Evolutionary conservation across 2,113 vertebrate species (phyloP).

Genomic region (Crotalus horridus): DNA sequence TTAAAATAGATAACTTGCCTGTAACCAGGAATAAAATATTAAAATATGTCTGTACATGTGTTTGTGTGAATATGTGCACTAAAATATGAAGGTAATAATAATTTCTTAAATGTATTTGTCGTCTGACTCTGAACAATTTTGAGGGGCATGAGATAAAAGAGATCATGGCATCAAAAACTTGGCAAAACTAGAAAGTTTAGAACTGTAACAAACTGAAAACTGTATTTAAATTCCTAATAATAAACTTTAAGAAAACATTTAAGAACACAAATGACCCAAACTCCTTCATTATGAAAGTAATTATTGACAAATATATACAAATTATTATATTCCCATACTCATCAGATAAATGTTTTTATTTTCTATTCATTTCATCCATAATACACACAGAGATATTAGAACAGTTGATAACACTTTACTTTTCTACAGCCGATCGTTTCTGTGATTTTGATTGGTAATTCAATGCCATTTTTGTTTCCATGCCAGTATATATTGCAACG

Average conservation of each 20-base stretch:
- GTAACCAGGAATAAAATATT: neutral
- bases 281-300: neutral
- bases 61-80: neutral
- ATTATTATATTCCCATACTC: neutral
- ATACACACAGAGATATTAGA: neutral
- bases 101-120: neutral
- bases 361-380: conserved; percentile 11
- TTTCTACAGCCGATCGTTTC: conserved; percentile 99
- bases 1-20: neutral
- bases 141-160: neutral
- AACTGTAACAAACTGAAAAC: neutral
- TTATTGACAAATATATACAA: neutral
- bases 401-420: conserved; percentile 73
- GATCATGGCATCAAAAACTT: neutral
- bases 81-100: neutral
- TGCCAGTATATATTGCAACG: conserved; percentile 95
- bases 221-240: neutral
- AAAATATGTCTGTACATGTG: neutral
- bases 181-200: neutral
- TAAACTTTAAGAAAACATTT: neutral
- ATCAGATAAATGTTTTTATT: neutral
- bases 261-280: neutral
- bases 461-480: conserved; percentile 99
- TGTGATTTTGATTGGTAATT: conserved; percentile 97
- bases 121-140: neutral